Evolutionary conservation across 2,113 vertebrate genomes (phyloP), one percentile per base, ranked within the genome.

Genomic region (Platichthys flesus): DNA sequence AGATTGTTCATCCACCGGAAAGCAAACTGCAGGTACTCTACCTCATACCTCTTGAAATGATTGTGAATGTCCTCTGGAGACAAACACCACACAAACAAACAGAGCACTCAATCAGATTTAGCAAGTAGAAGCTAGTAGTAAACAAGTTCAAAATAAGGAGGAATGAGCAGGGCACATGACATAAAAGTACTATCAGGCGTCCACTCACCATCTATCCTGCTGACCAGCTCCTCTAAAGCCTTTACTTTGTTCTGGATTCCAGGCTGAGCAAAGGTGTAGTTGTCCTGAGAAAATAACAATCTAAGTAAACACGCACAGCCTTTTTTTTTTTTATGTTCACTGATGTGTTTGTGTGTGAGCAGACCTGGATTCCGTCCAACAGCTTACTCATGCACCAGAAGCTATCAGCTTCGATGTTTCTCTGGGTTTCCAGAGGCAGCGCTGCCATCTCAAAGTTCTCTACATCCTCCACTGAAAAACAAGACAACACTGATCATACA

Each of bases 301-400:
- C 15, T 82, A 20, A 66, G 13, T 52, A 35, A 78, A 62, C 10
- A 2, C 10, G n/a, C 9, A 69, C 20, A 67, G 23, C 23, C n/a
- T n/a, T 57, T 0, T 42, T 8, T 8, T 49, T 37, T 9, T 64
- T 37, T 23, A 16, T 31, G 6, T 54, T 49, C 35, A 28, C 0
- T 61, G 40, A 47, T 0, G 2, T 58, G 16, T 65, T 9, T 64
- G 21, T 47, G 45, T 57, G 26, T 16, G 7, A 4, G 2, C 74
- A 23, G 1, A 98, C 98, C 97, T 99, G 98, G 42, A 99, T 99
- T 51, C 98, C 98, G 9, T 99, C 98, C 83, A 99, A 93, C 82
- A 99, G 94, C 69, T 99, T 99, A 95, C 97, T 99, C 97, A 99
- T 98, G 88, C 97, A 99, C 98, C 98, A 99, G 85, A 99, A 99